Evolutionary conservation across 37 sponge, comb jelly and placozoan species (phyloP), one percentile per base, ranked within the genome.

Genomic region (Halichondria panicea): DNA sequence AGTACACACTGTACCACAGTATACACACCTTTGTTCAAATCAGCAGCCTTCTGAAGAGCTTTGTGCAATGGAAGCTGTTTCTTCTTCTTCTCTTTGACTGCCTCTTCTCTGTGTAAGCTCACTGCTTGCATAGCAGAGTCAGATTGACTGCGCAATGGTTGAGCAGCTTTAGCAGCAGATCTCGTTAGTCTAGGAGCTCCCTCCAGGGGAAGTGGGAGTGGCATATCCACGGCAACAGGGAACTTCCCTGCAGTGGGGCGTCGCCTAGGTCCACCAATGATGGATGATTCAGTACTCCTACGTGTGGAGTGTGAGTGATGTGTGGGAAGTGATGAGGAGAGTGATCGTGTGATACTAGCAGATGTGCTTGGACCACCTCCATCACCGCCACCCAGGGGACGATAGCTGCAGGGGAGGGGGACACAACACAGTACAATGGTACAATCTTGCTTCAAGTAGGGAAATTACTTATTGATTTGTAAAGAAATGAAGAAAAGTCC

Each of bases 41-140:
- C 67, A 12, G 19, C 54, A 66, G 58, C 55, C 22, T 55, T 25
- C 52, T 65, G 59, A 32, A 88, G 31, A 35, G 88, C 78, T 56
- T 77, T 71, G 53, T 81, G 78, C 2, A 88, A 78, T 19, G 88
- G 88, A 18, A 78, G 71, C 57, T 66, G 62, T 28, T 63, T 56
- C 35, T 43, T n/a, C n/a, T n/a, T n/a, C n/a, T n/a, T n/a, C n/a
- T n/a, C n/a, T n/a, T n/a, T n/a, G n/a, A n/a, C n/a, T n/a, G n/a
- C n/a, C n/a, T n/a, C n/a, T n/a, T n/a, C n/a, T n/a, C n/a, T n/a
- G n/a, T n/a, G n/a, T n/a, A n/a, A n/a, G n/a, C n/a, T n/a, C n/a
- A n/a, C n/a, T n/a, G n/a, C n/a, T n/a, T n/a, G n/a, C n/a, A n/a
- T n/a, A n/a, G n/a, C n/a, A n/a, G n/a, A n/a, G n/a, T n/a, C n/a